Conservation (phyloP, 2,113 vertebrate genomes). For the Rafetus swinhoei region DNA sequence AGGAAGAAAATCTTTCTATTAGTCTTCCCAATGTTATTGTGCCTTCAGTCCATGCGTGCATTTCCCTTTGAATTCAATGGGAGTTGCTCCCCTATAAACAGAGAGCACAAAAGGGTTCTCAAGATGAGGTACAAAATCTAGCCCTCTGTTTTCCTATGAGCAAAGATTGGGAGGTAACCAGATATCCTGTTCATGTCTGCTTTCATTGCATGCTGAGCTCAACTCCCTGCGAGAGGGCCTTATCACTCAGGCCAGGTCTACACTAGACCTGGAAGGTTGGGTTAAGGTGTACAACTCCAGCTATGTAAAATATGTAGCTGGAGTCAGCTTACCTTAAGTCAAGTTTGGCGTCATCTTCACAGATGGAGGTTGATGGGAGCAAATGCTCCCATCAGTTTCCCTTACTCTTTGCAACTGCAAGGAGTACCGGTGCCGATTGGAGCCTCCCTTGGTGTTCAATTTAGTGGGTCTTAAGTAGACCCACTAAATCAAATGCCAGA, state of each 20-base stretch:
- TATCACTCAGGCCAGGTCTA: not conserved
- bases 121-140: not conserved
- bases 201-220: not conserved
- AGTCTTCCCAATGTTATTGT: not conserved
- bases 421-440: no score
- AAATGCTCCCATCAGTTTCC: no score
- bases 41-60: accelerated
- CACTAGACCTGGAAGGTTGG: no score
- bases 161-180: not conserved
- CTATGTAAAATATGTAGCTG: no score
- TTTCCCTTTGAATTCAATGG: not conserved
- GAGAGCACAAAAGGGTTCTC: not conserved
- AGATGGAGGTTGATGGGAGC: no score
- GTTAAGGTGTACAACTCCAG: no score
- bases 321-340: no score
- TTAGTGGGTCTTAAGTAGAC: no score
- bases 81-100: not conserved
- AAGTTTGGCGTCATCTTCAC: no score
- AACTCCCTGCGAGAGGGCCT: not conserved
- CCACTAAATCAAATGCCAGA: no score
- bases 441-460: no score
- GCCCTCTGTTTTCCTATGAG: not conserved
- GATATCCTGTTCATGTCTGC: not conserved
- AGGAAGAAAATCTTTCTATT: not conserved
- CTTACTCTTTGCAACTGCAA: no score